Conservation (phyloP, 2,888 invertebrate genomes). For the Ganaspis brasiliensis region DNA sequence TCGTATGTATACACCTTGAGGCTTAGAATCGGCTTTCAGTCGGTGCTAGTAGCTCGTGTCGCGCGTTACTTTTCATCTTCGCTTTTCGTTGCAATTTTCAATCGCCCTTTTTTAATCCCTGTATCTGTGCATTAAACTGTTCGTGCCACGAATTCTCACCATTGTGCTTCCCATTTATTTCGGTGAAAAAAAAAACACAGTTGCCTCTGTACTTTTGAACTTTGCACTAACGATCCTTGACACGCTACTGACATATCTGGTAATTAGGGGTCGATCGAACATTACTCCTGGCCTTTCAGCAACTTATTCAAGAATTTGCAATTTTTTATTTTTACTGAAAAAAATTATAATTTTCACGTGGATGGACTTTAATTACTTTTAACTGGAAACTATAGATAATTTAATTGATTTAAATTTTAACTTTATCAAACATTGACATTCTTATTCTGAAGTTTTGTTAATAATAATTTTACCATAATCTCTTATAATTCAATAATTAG, state of each 20-base stretch:
- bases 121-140: not conserved
- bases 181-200: not conserved
- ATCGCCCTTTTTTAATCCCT: not conserved
- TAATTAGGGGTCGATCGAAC: conserved; percentile 33
- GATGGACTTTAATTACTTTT: no score
- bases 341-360: no score
- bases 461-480: no score
- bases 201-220: not conserved
- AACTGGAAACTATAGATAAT: no score
- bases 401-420: no score
- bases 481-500: no score
- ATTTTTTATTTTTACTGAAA: no score
- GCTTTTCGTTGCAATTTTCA: conserved; percentile 44
- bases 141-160: not conserved
- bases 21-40: conserved; percentile 57
- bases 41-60: conserved; percentile 47
- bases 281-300: not conserved
- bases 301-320: not conserved
- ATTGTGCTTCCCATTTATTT: not conserved
- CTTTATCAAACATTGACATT: no score
- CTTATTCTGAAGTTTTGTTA: no score
- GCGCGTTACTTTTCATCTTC: conserved; percentile 31
- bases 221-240: conserved; percentile 14
- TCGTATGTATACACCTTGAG: conserved; percentile 54
- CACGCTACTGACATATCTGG: conserved; percentile 33